Evolutionary conservation across 1,140 invertebrate genomes (phyloP), one percentile per base, ranked within the genome.

Genomic region (Drosophila dunni): DNA sequence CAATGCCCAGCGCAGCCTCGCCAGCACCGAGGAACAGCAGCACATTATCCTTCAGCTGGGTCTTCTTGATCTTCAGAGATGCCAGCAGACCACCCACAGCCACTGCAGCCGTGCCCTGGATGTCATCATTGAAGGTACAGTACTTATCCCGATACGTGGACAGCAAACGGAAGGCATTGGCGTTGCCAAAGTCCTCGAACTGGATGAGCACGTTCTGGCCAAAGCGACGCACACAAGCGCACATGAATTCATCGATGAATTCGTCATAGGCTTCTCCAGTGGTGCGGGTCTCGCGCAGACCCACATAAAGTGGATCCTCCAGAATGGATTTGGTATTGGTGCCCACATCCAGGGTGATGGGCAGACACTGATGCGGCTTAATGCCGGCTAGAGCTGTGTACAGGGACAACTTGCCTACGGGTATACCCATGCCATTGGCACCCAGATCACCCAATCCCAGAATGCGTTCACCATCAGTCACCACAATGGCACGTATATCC

Each of bases 201-300:
- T 99, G 94, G 54, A 97, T 97, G 11, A 98, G 94, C 46, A 95
- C 96, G 17, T 92, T 97, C 97, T 93, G 96, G 95, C 3, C 97
- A 96, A 92, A 95, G 98, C 86, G 97, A 95, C 78, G 95, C 94
- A 98, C 97, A 38, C 96, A 96, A 0, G 98, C 98, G 63, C 95
- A 91, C 98, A 99, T 99, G 92, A 99, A 99, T 93, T 99, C 99
- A 42, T 99, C 98, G 45, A 99, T 93, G 67, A 99, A 97, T 3
- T 97, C 97, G 92, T 99, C 98, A 92, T 99, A 99, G 53, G 95
- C 94, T 29, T 93, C 79, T 4, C 99, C 99, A 8, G 95, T 96
- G 0, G 97, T 95, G 64, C 99, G 95, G 51, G 95, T 95, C 74
- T 99, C 96, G n/a, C 95, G 94, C 45, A 99, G 93, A 2, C 99